phyloP scores from a whole-genome alignment of 2,888 invertebrate genomes.

The Strigamia transsilvanica region DNA sequence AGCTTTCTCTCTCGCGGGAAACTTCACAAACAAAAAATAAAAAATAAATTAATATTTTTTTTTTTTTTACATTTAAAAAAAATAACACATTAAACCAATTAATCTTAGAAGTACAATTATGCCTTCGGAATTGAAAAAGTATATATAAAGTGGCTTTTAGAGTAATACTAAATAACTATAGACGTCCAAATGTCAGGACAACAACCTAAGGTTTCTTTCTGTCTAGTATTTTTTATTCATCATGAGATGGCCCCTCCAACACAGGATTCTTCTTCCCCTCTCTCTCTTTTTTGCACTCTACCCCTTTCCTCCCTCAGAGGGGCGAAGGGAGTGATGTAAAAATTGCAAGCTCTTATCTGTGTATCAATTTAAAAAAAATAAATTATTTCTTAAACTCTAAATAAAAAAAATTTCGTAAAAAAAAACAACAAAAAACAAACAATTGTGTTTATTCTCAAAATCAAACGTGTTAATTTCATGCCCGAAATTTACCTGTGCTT shows the following conservation, averaged over 20 bases:
- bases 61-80: neutral
- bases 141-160: neutral
- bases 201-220: conserved; percentile 11
- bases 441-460: neutral
- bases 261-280: conserved; percentile 36
- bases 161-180: neutral
- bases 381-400: neutral
- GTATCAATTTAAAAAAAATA: neutral
- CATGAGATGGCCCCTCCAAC: conserved; percentile 5
- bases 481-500: conserved; percentile 12
- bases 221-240: conserved; percentile 29
- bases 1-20: conserved; percentile 35
- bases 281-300: conserved; percentile 1
- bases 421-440: neutral
- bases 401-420: neutral
- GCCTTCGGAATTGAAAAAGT: neutral
- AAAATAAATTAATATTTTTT: conserved; percentile 10
- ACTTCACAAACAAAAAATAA: conserved; percentile 40
- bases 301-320: conserved; percentile 37
- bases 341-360: neutral
- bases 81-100: conserved; percentile 22
- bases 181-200: conserved; percentile 12
- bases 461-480: neutral
- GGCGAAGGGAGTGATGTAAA: conserved; percentile 12
- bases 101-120: neutral